A percentile compares a stretch with the other conserved stretches of the same genome.
Conservation (phyloP, 2,113 vertebrate genomes). For the Maccullochella peelii region DNA sequence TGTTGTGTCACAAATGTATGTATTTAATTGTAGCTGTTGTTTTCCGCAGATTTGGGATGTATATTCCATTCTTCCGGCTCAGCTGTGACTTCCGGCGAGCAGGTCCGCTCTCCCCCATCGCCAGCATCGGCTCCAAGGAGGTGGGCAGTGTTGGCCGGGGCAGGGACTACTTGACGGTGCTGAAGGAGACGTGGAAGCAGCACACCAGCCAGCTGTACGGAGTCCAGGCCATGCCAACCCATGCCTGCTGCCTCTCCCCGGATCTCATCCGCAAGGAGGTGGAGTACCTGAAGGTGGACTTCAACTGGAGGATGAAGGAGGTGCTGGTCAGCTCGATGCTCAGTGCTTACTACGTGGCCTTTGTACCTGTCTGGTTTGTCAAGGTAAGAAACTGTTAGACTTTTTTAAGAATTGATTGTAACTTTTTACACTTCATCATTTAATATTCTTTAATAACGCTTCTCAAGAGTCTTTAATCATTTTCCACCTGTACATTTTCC, state of each 20-base stretch:
- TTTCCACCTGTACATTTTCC: not conserved
- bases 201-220: conserved; percentile 93
- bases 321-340: conserved; percentile 99
- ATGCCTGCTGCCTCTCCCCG: conserved; percentile 97
- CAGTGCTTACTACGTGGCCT: conserved; percentile 98
- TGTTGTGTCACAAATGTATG: not conserved
- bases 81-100: conserved; percentile 91
- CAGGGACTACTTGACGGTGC: conserved; percentile 91
- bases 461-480: not conserved
- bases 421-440: not conserved
- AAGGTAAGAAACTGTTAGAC: conserved; percentile 86
- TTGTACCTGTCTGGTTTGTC: conserved; percentile 98
- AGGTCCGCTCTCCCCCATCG: conserved; percentile 87
- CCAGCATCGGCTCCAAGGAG: conserved; percentile 91
- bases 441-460: not conserved
- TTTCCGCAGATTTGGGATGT: conserved; percentile 94
- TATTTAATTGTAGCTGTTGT: not conserved
- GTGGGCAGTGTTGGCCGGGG: conserved; percentile 81
- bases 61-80: conserved; percentile 95
- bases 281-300: conserved; percentile 97
- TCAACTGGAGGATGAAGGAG: conserved; percentile 99
- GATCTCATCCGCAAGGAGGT: conserved; percentile 97
- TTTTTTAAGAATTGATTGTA: not conserved
- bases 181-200: conserved; percentile 97
- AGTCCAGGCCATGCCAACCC: conserved; percentile 93